Base-by-base conservation (phyloP, 2,797 vertebrate genomes). In the Ceryle rudis region DNA sequence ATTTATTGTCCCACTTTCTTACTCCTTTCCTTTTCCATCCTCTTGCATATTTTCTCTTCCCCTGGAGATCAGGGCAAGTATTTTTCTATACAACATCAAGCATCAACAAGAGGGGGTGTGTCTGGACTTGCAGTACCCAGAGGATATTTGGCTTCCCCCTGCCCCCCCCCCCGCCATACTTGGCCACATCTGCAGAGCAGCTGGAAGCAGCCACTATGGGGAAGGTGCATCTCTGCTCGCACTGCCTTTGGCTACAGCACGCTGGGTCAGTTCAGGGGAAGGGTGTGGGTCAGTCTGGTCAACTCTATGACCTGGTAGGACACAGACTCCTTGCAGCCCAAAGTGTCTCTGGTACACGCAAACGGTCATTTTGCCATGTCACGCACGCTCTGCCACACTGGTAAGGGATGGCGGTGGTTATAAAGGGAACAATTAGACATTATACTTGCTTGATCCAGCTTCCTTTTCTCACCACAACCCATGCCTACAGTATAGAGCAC, bases 251-350 rank as follows among this genome's bases (percentile, higher is more conserved):
- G 62, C 77, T 33, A 23, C 54, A 61, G 42, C 44, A 35, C 1
- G 21, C 62, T 52, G 0, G 0, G 15, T 8, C 25, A 64, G 49
- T 15, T 41, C 29, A 2, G 3, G 10, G 42, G 26, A 54, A 91
- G 9, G 41, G 22, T 15, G 23, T 37, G 33, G 37, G 31, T 55
- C 65, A 47, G 60, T 9, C 54, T 81, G 66, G 46, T 33, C 44
- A 71, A 46, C 1, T 1, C 14, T 31, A 1, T 31, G 42, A 85
- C 22, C 67, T 77, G 14, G 26, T 26, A 51, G 47, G 44, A 67
- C 29, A 60, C 31, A 31, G 60, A n/a, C 7, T 66, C 22, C 37
- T 72, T 1, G 2, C n/a, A 79, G 58, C 35, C 54, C 35, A 14
- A 14, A 46, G 25, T 2, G 13, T 31, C 39, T 72, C 83, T 73